These are phyloP conservation scores for Pipra filicauda DNA, from an alignment of 2,113 vertebrate species.

Conservation along the genomic window DNA sequence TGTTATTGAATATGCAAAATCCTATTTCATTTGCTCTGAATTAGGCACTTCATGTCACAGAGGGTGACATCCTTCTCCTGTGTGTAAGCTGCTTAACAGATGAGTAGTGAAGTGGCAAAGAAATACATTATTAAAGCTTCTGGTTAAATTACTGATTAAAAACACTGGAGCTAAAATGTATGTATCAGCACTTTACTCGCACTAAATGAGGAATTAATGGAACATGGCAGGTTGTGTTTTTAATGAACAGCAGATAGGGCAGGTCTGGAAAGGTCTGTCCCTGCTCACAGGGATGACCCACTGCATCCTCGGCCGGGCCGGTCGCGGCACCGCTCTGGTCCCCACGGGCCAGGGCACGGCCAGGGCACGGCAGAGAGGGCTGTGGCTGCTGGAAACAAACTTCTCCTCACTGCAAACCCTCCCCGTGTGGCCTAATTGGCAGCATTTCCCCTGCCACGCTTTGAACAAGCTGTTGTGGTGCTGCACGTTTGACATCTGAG, in stretches of 20 bases:
- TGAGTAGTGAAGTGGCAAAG: conserved; percentile 78
- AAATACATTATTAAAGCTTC: conserved; percentile 80
- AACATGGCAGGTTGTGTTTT: conserved; percentile 53
- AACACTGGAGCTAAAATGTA: conserved; percentile 70
- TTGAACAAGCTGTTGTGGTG: background rate
- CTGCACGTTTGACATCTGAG: conserved; percentile 11
- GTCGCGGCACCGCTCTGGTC: fast-evolving
- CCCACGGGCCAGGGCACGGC: background rate
- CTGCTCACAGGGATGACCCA: background rate
- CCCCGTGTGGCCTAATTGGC: background rate
- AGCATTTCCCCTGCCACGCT: background rate
- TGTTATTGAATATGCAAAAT: conserved; percentile 59
- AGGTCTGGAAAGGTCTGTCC: conserved; percentile 5
- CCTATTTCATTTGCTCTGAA: conserved; percentile 62
- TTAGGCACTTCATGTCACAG: conserved; percentile 62
- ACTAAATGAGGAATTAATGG: conserved; percentile 74
- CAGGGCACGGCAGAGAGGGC: background rate
- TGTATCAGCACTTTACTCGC: conserved; percentile 69
- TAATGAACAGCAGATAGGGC: conserved; percentile 38
- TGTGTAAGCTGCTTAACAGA: conserved; percentile 75
- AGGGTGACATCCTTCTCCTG: conserved; percentile 70
- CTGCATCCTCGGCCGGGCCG: background rate
- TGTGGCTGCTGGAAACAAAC: background rate
- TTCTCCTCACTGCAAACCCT: background rate
- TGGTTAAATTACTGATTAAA: conserved; percentile 82